Conservation (phyloP, 2,797 vertebrate genomes). For the Lepilemur septentrionalis region DNA sequence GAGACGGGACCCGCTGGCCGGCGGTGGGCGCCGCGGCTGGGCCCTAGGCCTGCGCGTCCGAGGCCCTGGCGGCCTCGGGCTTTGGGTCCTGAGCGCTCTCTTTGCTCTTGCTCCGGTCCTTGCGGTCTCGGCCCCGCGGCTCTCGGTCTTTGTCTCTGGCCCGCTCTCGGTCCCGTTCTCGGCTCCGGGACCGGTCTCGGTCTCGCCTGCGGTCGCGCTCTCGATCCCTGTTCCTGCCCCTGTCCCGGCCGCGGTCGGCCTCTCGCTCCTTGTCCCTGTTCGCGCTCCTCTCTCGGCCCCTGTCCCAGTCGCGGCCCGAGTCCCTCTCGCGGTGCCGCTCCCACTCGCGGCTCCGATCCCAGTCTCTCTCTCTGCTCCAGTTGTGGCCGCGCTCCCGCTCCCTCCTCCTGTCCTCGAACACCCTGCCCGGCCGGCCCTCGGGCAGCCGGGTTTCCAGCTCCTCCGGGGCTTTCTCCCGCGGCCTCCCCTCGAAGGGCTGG, state of each 20-base stretch:
- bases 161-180: slow-evolving; percentile 79
- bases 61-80: slow-evolving; percentile 85
- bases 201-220: slow-evolving; percentile 84
- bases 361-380: slow-evolving; percentile 90
- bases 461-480: slow-evolving; percentile 84
- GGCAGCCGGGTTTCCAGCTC: slow-evolving; percentile 82
- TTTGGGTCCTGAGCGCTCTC: slow-evolving; percentile 90
- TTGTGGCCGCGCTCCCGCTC: slow-evolving; percentile 89
- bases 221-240: slow-evolving; percentile 83
- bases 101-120: slow-evolving; percentile 88
- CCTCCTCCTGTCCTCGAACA: slow-evolving; percentile 91
- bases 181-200: slow-evolving; percentile 60
- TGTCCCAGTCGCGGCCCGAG: slow-evolving; percentile 85
- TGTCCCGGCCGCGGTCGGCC: slow-evolving; percentile 66
- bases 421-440: slow-evolving; percentile 88
- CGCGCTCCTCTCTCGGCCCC: slow-evolving; percentile 83
- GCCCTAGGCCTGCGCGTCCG: slow-evolving; percentile 79
- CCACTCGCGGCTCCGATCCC: slow-evolving; percentile 85
- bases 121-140: slow-evolving; percentile 85
- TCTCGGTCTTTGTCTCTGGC: slow-evolving; percentile 82
- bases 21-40: too few relatives aligned
- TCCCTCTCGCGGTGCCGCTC: slow-evolving; percentile 87
- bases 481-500: slow-evolving; percentile 86
- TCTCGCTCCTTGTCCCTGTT: slow-evolving; percentile 78
- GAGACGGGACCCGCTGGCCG: too few relatives aligned